Percentiles rank a stretch among this genome's conserved stretches.
Conservation (phyloP, 2,797 vertebrate species). For the Gobionotothen gibberifrons region DNA sequence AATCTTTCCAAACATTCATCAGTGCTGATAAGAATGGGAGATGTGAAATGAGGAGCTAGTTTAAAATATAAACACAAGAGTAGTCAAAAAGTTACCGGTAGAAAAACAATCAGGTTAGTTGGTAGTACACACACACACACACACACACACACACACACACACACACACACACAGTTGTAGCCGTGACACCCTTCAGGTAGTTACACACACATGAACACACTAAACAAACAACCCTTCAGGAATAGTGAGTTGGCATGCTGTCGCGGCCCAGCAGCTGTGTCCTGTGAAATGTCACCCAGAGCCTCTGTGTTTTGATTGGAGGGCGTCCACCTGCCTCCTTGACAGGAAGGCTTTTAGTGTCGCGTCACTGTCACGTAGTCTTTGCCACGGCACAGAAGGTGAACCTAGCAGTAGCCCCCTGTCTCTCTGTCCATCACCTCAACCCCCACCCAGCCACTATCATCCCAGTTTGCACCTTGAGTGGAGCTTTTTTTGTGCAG, state of each 20-base stretch:
- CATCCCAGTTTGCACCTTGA: conserved; percentile 61
- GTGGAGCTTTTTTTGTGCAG: conserved; percentile 52
- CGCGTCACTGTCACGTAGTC: conserved; percentile 82
- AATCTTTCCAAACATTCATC: conserved; percentile 32
- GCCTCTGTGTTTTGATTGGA: conserved; percentile 80
- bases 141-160: conserved; percentile 23
- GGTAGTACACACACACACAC: neutral
- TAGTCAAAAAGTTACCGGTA: conserved; percentile 60
- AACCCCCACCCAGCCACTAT: conserved; percentile 36
- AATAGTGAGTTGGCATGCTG: conserved; percentile 82
- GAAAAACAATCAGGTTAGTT: conserved; percentile 46
- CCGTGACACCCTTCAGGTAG: conserved; percentile 49
- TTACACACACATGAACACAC: conserved; percentile 53
- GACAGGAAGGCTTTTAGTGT: conserved; percentile 83
- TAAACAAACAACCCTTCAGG: conserved; percentile 83
- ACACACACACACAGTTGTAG: conserved; percentile 22
- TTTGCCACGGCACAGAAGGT: conserved; percentile 82
- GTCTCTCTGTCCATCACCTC: conserved; percentile 72
- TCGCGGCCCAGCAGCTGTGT: conserved; percentile 83
- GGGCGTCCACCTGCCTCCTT: conserved; percentile 75
- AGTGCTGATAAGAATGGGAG: conserved; percentile 23
- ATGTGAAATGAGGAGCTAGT: conserved; percentile 1
- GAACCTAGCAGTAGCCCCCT: conserved; percentile 68
- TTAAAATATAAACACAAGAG: conserved; percentile 55
- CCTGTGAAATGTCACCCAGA: conserved; percentile 83